Evolutionary conservation across 2,888 invertebrate species (phyloP), one percentile per base, ranked within the genome.

Genomic region (Pherbina coryleti): DNA sequence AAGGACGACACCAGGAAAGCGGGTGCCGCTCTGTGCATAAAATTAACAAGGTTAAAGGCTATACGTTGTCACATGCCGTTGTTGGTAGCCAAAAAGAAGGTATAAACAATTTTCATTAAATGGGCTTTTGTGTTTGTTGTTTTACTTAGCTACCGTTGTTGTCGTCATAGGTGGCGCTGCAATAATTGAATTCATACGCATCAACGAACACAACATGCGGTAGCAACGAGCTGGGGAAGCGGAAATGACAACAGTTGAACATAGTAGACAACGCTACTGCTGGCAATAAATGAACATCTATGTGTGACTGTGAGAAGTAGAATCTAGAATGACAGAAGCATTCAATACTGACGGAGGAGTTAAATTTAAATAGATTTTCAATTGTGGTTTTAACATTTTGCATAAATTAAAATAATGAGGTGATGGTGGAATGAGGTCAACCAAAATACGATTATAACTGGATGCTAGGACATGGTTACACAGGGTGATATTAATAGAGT

Each of bases 111-210:
- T 85, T 84, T 84, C 83, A 83, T 83, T 82, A 83, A 79, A 82
- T 66, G 66, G 64, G 51, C 64, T 71, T 71, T 71, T 51, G 57
- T 70, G 49, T 34, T 31, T 76, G 76, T 71, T 77, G 66, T 22
- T 69, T 66, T 73, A 60, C 67, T 28, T 73, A 75, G 79, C 66
- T 78, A 77, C 49, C 79, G 53, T 82, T 78, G n/a, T 78, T 79
- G 79, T 76, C 82, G 78, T 82, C 82, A 82, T 84, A 87, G 85
- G 84, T 84, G 85, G 83, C 86, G 83, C 83, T 83, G 84, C 83
- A 85, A 86, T 87, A 87, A 87, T 87, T 87, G 87, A 87, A 87
- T 87, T 87, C 88, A 87, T 87, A 84, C 86, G 87, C 88, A 84
- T 88, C 88, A 86, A 85, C 85, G 87, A 82, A 79, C 80, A 81